Conservation (phyloP, 2,113 vertebrate species). For the Pangasianodon hypophthalmus region DNA sequence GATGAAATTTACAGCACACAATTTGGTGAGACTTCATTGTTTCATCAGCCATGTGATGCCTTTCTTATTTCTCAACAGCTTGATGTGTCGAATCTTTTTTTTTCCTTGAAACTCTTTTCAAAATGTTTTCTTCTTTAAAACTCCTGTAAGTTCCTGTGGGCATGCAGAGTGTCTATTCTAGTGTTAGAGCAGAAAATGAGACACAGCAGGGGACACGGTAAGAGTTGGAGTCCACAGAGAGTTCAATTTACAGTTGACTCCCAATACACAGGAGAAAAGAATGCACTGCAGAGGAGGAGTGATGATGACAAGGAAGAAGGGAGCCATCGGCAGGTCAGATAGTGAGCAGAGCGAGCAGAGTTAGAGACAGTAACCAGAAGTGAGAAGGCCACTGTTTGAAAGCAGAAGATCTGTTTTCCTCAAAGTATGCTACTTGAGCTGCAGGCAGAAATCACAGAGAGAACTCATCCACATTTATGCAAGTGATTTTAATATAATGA, state of each 20-base stretch:
- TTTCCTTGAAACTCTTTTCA: slow-evolving; percentile 21
- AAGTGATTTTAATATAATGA: background rate
- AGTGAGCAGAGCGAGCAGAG: slow-evolving; percentile 58
- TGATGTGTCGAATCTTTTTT: background rate
- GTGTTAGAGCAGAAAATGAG: slow-evolving; percentile 61
- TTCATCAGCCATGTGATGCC: background rate
- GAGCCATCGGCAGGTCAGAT: slow-evolving; percentile 44
- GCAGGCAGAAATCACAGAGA: slow-evolving; percentile 57
- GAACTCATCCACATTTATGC: background rate
- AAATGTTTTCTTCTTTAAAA: slow-evolving; percentile 18
- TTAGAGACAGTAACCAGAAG: slow-evolving; percentile 64
- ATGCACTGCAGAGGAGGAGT: slow-evolving; percentile 35
- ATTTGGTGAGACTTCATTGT: background rate
- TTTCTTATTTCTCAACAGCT: slow-evolving; percentile 14
- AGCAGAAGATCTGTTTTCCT: slow-evolving; percentile 68
- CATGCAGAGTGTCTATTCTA: slow-evolving; percentile 65
- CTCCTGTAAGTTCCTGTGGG: slow-evolving; percentile 57
- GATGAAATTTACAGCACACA: slow-evolving; percentile 5
- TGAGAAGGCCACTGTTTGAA: slow-evolving; percentile 57
- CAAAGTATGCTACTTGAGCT: slow-evolving; percentile 80
- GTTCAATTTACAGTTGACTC: slow-evolving; percentile 65
- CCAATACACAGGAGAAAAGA: slow-evolving; percentile 20
- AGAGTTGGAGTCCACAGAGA: slow-evolving; percentile 57
- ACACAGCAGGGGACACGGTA: slow-evolving; percentile 49
- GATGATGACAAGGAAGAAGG: slow-evolving; percentile 38